Evolutionary conservation across 2,113 vertebrate genomes (phyloP).

Genomic region (Cyphomyrus discorhynchus): DNA sequence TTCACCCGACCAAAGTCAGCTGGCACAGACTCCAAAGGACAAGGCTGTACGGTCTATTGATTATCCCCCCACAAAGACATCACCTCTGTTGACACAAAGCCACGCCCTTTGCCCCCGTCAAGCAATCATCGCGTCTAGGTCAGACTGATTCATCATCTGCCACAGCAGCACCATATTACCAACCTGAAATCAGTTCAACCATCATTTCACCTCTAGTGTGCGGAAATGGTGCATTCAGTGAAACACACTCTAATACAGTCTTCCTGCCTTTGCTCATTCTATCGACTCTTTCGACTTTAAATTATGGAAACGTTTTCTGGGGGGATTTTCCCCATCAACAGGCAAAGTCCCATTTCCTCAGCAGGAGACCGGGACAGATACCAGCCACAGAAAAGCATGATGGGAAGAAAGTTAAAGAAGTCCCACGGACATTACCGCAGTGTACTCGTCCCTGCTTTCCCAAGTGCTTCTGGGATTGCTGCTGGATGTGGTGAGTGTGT

Average conservation of each 20-base stretch:
- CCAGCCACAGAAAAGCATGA: background rate
- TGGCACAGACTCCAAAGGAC: slow-evolving; percentile 49
- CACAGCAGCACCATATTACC: background rate
- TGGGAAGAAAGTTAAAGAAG: background rate
- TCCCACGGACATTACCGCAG: background rate
- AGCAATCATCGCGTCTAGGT: background rate
- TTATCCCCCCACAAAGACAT: slow-evolving; percentile 44
- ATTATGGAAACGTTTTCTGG: background rate
- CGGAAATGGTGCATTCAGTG: background rate
- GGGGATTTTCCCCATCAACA: background rate
- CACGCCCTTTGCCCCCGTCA: background rate
- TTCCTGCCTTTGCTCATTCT: background rate
- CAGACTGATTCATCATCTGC: slow-evolving; percentile 22
- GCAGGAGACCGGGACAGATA: background rate
- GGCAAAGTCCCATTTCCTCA: background rate
- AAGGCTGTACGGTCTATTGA: slow-evolving; percentile 50
- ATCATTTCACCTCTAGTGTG: background rate
- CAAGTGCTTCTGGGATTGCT: background rate
- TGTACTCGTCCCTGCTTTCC: background rate
- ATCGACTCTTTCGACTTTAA: background rate
- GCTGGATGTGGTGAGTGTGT: background rate
- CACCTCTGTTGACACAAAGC: slow-evolving; percentile 20
- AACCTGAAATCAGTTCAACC: background rate
- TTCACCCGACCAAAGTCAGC: slow-evolving; percentile 28
- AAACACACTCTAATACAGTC: background rate